A percentile compares a stretch with the other conserved stretches of the same genome.
phyloP scores from a whole-genome alignment of 2,797 vertebrate genomes.

The Dryobates pubescens region DNA sequence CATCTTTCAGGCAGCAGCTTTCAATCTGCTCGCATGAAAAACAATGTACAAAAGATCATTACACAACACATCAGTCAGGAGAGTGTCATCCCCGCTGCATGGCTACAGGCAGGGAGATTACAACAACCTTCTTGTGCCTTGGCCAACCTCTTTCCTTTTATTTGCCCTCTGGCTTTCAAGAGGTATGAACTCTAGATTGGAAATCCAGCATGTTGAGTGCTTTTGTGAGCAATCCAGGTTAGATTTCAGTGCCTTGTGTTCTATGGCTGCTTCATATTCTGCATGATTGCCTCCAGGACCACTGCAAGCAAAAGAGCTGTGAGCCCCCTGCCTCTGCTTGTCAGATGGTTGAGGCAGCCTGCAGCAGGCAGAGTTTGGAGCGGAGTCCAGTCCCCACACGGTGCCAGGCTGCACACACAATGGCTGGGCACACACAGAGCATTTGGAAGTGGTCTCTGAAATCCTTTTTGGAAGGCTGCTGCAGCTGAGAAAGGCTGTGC shows the following conservation, averaged over 20 bases:
- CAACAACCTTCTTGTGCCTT: neutral
- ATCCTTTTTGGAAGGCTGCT: neutral
- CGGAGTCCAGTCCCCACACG: accelerated
- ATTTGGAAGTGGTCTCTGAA: neutral
- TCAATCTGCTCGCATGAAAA: neutral
- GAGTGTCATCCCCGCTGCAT: neutral
- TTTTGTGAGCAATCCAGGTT: neutral
- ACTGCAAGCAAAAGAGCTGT: neutral
- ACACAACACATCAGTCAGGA: neutral
- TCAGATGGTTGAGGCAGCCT: neutral
- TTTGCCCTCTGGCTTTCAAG: neutral
- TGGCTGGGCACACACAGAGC: accelerated
- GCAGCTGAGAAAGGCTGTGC: neutral
- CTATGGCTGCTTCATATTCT: neutral
- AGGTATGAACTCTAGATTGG: neutral
- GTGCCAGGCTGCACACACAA: neutral
- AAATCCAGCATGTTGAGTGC: neutral
- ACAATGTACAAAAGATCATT: neutral
- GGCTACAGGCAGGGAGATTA: neutral
- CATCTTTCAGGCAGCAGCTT: neutral
- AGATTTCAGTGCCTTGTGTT: neutral
- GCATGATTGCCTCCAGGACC: neutral
- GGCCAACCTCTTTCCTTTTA: neutral
- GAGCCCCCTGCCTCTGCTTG: accelerated
- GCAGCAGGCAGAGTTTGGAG: neutral